phyloP scores from a whole-genome alignment of 2,113 vertebrate species.

The Oxyura jamaicensis region DNA sequence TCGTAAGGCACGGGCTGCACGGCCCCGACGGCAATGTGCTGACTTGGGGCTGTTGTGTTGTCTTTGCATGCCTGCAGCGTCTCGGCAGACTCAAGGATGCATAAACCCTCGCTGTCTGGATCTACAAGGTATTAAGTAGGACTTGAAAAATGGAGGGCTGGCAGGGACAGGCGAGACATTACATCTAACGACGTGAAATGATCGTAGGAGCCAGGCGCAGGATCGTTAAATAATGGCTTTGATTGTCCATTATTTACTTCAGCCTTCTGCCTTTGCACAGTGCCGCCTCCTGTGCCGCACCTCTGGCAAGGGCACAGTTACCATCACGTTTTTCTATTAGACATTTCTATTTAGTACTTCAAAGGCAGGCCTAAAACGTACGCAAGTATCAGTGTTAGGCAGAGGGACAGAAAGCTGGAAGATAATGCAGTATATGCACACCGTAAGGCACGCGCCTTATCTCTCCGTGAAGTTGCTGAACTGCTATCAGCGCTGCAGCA shows the following conservation, averaged over 20 bases:
- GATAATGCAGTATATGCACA: not conserved
- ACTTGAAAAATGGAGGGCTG: not conserved
- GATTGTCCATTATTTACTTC: not conserved
- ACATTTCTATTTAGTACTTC: not conserved
- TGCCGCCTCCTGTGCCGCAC: fast-evolving
- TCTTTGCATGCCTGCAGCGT: not conserved
- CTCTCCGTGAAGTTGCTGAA: not conserved
- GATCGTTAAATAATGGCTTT: not conserved
- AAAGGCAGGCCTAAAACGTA: not conserved
- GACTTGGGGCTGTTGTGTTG: not conserved
- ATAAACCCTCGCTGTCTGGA: not conserved
- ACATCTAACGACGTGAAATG: not conserved
- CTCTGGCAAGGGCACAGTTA: not conserved
- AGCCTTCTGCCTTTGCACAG: not conserved
- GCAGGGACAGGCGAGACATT: not conserved
- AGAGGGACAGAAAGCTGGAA: not conserved
- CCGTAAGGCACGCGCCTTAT: not conserved
- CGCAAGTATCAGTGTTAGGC: not conserved
- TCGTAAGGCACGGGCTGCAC: not conserved
- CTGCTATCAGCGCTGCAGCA: not conserved
- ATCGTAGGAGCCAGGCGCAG: not conserved
- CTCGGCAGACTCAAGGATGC: not conserved
- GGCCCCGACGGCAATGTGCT: not conserved
- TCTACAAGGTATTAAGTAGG: slow-evolving; percentile 5
- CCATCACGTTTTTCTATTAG: not conserved